Evolutionary conservation across 2,113 vertebrate genomes (phyloP), one percentile per base, ranked within the genome.

Genomic region (Scomber scombrus): DNA sequence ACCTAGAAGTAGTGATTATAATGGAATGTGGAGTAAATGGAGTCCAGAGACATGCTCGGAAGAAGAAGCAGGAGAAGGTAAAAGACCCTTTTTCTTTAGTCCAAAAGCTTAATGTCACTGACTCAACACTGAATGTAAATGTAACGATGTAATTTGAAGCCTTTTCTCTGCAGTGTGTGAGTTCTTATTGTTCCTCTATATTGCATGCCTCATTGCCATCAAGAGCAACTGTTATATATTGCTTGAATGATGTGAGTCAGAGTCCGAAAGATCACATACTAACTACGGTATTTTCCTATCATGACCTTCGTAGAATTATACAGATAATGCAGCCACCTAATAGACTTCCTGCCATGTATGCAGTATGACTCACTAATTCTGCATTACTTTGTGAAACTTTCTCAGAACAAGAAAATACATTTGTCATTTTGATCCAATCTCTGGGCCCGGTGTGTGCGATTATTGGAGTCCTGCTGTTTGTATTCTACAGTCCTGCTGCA

Each of bases 1-100:
- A 5, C 0, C 15, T 11, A 0, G 0, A 0, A 0, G 0, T 0
- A 0, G 0, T 0, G 0, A 0, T 0, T 71, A 52, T 16, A 0
- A 0, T 0, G 3, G 1, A 1, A 21, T 0, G 0, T 91, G 88
- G 91, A 93, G 91, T 55, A 1, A 80, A 10, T 93, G 92, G 91
- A 80, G 89, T 64, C 18, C 56, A 46, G 0, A 8, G 0, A 10
- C 0, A 15, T 89, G 85, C 50, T 66, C 73, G 84, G 13, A 11
- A 54, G 76, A 40, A 49, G 1, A 49, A 29, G 55, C 7, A 21
- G 19, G 2, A 52, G 6, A 56, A 73, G 87, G 88, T 91, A 84
- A 74, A 54, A 15, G 1, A 0, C 2, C 11, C 0, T 54, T 78
- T 75, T 72, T 40, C 11, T 26, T 49, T 0, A 5, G 21, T 11